These are phyloP conservation scores for Caenorhabditis sp. DNA, from an alignment of 2,888 invertebrate genomes.

Conservation along the genomic window DNA sequence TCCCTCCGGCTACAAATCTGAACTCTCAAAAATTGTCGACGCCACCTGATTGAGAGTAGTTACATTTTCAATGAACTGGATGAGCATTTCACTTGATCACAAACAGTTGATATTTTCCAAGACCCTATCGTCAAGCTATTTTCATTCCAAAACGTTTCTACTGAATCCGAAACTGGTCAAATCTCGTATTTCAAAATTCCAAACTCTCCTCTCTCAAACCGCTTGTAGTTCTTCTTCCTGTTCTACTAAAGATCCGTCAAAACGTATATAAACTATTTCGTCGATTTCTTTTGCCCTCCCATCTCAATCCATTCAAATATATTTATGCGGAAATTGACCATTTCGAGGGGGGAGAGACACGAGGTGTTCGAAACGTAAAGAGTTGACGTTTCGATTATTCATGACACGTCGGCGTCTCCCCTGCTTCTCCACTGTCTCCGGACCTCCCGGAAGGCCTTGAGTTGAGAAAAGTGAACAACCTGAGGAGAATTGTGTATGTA, in stretches of 20 bases:
- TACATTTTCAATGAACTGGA: not conserved
- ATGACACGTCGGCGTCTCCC: slow-evolving; percentile 60
- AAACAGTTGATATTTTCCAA: not conserved
- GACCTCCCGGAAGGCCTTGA: slow-evolving; percentile 58
- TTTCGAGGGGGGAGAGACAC: slow-evolving; percentile 27
- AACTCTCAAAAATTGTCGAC: too few species aligned
- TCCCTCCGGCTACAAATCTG: too few species aligned
- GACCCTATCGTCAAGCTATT: not conserved
- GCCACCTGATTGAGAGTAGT: too few species aligned
- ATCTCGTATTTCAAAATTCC: slow-evolving; percentile 3
- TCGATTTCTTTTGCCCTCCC: slow-evolving; percentile 34
- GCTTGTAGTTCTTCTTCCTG: slow-evolving; percentile 18
- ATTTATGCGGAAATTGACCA: slow-evolving; percentile 68
- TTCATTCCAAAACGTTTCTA: too few species aligned
- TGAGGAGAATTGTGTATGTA: slow-evolving; percentile 42
- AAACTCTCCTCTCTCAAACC: not conserved
- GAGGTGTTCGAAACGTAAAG: slow-evolving; percentile 49
- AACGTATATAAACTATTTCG: slow-evolving; percentile 61
- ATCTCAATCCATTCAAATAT: slow-evolving; percentile 58
- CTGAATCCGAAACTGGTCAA: not conserved
- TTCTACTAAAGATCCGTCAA: slow-evolving; percentile 50
- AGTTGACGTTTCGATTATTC: slow-evolving; percentile 62
- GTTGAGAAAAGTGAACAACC: slow-evolving; percentile 32
- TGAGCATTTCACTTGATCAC: not conserved
- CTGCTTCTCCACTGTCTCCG: slow-evolving; percentile 41